A percentile compares a stretch with the other conserved stretches of the same genome.
Conservation (phyloP, 2,113 vertebrate species). For the Daubentonia madagascariensis region DNA sequence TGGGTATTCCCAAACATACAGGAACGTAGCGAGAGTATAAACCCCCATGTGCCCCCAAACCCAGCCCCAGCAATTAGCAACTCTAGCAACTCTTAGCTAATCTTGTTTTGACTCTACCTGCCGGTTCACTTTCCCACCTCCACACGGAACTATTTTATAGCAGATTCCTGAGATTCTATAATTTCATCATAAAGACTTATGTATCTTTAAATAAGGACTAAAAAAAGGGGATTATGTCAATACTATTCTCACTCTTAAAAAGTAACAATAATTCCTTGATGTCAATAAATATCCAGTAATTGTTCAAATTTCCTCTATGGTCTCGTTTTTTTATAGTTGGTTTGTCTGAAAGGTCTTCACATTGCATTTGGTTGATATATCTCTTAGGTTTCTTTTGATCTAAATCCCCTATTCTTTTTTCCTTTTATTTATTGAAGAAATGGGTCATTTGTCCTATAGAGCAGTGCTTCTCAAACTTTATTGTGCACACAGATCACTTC, state of each 20-base stretch:
- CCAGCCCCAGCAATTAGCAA: neutral
- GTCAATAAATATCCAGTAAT: neutral
- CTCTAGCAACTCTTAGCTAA: neutral
- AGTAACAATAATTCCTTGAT: neutral
- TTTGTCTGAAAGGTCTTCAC: neutral
- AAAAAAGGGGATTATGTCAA: neutral
- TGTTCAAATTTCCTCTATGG: conserved; percentile 30
- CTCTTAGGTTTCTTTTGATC: neutral
- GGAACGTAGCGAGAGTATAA: neutral
- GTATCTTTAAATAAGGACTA: neutral
- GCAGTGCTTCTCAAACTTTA: neutral
- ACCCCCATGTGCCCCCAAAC: neutral
- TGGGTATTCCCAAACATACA: neutral
- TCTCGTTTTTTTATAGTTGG: neutral
- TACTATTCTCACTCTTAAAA: neutral
- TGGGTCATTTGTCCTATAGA: neutral
- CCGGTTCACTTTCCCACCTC: neutral
- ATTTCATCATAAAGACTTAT: neutral
- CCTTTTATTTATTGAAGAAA: neutral
- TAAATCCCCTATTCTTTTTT: neutral
- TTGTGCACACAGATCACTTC: neutral
- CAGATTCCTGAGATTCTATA: neutral
- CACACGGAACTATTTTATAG: neutral
- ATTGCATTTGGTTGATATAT: neutral
- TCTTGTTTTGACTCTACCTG: neutral